These are phyloP conservation scores for Lysandra bellargus DNA, from an alignment of 2,888 invertebrate genomes.

Conservation along the genomic window DNA sequence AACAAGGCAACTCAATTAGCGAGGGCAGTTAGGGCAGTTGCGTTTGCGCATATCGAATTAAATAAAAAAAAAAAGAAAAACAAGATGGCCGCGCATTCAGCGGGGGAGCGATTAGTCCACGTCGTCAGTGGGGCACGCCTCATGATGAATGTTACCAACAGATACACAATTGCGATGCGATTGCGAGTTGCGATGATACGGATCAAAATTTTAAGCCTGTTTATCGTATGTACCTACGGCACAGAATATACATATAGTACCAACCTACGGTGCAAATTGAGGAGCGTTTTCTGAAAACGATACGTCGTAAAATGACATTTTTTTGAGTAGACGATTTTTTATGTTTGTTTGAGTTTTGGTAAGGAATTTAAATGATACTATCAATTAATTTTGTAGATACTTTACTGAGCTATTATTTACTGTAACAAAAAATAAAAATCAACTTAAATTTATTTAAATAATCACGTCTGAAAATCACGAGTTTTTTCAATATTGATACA, in stretches of 20 bases:
- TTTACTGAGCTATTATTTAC: no score
- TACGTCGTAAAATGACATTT: no score
- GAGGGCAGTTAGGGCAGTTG: conserved; percentile 46
- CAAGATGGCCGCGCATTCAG: conserved; percentile 64
- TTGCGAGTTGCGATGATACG: not conserved
- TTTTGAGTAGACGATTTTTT: no score
- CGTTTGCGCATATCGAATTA: conserved; percentile 54
- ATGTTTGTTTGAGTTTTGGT: no score
- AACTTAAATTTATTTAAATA: no score
- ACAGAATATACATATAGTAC: no score
- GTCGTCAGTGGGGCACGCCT: conserved; percentile 61
- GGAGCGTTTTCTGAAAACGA: no score
- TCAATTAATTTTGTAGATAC: no score
- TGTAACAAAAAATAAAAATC: no score
- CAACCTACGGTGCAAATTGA: not conserved
- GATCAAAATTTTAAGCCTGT: not conserved
- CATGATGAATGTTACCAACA: conserved; percentile 46
- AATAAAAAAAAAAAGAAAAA: conserved; percentile 53
- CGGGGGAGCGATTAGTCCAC: conserved; percentile 63
- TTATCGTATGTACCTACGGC: not conserved
- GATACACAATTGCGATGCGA: conserved; percentile 35
- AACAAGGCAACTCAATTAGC: conserved; percentile 55
- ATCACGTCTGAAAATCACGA: no score
- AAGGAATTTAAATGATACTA: no score
- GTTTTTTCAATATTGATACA: no score